These are phyloP conservation scores for Diachrysia chrysitis DNA, from an alignment of 2,888 invertebrate genomes.

Conservation along the genomic window DNA sequence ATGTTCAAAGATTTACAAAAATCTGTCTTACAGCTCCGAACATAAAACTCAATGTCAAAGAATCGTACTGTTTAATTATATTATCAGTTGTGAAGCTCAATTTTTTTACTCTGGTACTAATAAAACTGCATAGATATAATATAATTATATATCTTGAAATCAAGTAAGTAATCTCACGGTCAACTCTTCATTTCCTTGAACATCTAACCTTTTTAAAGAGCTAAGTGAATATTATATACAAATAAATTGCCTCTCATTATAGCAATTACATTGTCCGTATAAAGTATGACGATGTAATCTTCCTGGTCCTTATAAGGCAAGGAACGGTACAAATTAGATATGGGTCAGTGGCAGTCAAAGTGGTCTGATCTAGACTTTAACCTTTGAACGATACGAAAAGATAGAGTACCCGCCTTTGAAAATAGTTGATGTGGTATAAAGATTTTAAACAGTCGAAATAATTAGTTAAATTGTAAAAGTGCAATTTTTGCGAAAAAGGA, in stretches of 20 bases:
- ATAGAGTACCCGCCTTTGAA: conserved; percentile 34
- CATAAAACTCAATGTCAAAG: too few relatives aligned
- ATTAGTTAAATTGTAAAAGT: too few relatives aligned
- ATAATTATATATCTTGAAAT: neutral
- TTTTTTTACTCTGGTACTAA: neutral
- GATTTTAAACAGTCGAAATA: neutral
- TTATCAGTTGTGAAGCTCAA: too few relatives aligned
- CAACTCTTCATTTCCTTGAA: neutral
- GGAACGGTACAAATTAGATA: conserved; percentile 60
- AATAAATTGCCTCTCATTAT: conserved; percentile 36
- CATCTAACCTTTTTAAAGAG: conserved; percentile 22
- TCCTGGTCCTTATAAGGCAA: conserved; percentile 43
- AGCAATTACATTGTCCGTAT: conserved; percentile 31
- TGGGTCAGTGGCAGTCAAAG: conserved; percentile 55
- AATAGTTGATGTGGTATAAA: conserved; percentile 40
- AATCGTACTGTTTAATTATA: too few relatives aligned
- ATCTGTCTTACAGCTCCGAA: too few relatives aligned
- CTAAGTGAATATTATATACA: conserved; percentile 19
- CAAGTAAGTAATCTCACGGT: neutral
- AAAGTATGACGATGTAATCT: conserved; percentile 49
- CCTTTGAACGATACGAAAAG: conserved; percentile 68
- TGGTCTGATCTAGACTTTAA: conserved; percentile 66
- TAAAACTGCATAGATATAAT: neutral
- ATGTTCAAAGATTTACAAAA: too few relatives aligned
- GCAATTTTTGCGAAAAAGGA: too few relatives aligned